Percentiles rank a stretch among this genome's conserved stretches.
Evolutionary conservation across 2,113 vertebrate species (phyloP).

Genomic region (Ardeotis arabs): DNA sequence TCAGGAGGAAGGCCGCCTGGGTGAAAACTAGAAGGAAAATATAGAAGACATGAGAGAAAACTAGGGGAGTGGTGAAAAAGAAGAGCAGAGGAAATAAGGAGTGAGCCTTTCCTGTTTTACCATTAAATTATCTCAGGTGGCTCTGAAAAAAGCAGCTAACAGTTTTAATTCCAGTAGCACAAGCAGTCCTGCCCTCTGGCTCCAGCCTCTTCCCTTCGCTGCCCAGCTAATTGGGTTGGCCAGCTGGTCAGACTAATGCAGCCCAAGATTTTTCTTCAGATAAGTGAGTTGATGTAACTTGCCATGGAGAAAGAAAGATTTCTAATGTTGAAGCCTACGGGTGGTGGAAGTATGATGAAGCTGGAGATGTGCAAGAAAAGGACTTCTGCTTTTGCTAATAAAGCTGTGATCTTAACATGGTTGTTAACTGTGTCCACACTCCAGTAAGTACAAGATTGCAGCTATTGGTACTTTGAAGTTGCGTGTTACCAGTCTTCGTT

Average conservation of each 20-base stretch:
- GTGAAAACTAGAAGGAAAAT: not conserved
- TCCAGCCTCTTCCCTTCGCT: accelerated
- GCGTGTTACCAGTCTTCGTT: not conserved
- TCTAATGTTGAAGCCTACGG: not conserved
- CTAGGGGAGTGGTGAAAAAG: not conserved
- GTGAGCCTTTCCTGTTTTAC: not conserved
- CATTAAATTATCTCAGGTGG: not conserved
- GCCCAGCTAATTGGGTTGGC: not conserved
- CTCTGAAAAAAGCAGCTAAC: not conserved
- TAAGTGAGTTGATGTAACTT: not conserved
- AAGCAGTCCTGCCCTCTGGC: not conserved
- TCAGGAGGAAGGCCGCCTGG: not conserved
- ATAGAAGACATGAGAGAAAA: not conserved
- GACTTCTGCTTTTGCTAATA: not conserved
- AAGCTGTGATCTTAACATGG: not conserved
- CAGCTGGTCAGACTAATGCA: not conserved
- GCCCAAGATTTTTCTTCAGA: not conserved
- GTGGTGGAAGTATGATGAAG: not conserved
- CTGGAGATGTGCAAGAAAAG: not conserved
- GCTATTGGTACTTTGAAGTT: not conserved
- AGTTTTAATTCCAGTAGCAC: not conserved
- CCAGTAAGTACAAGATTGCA: not conserved
- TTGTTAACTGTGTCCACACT: not conserved
- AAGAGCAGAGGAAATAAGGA: not conserved
- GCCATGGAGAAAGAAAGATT: not conserved